These are phyloP conservation scores for Scytalopus superciliaris DNA, from an alignment of 2,113 vertebrate species.

Conservation along the genomic window DNA sequence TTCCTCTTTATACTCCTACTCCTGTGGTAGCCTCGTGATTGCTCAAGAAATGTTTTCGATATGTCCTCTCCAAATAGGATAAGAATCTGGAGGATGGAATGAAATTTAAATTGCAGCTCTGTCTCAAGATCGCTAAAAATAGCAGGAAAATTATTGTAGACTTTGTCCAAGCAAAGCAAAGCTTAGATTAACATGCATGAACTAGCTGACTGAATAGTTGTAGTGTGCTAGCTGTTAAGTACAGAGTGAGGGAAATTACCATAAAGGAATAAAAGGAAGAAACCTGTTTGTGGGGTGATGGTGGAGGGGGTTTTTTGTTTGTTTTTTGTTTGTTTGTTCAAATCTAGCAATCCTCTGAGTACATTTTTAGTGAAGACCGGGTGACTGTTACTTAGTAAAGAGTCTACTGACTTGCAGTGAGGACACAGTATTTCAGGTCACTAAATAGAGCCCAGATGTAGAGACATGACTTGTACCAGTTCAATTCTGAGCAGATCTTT, in stretches of 20 bases:
- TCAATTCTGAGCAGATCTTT: neutral
- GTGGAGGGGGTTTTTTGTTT: accelerated
- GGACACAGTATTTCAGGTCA: neutral
- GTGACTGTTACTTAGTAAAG: neutral
- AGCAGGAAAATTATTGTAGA: conserved; percentile 33
- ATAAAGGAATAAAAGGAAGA: neutral
- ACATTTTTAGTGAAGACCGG: neutral
- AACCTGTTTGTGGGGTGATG: neutral
- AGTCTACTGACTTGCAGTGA: neutral
- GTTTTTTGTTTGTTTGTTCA: neutral
- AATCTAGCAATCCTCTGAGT: neutral
- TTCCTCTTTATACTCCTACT: conserved; percentile 9
- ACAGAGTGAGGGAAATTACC: neutral
- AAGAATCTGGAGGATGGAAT: conserved; percentile 40
- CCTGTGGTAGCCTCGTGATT: conserved; percentile 36
- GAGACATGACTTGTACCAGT: neutral
- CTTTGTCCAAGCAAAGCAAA: conserved; percentile 38
- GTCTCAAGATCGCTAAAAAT: conserved; percentile 2
- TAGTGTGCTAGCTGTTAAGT: neutral
- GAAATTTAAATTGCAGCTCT: conserved; percentile 47
- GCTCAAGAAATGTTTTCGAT: neutral
- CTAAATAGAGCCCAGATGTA: neutral
- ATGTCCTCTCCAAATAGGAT: neutral
- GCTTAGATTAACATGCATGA: neutral
- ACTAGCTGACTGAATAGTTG: neutral